Evolutionary conservation across 2,888 invertebrate genomes (phyloP), one percentile per base, ranked within the genome.

Genomic region (Endotricha flammealis): DNA sequence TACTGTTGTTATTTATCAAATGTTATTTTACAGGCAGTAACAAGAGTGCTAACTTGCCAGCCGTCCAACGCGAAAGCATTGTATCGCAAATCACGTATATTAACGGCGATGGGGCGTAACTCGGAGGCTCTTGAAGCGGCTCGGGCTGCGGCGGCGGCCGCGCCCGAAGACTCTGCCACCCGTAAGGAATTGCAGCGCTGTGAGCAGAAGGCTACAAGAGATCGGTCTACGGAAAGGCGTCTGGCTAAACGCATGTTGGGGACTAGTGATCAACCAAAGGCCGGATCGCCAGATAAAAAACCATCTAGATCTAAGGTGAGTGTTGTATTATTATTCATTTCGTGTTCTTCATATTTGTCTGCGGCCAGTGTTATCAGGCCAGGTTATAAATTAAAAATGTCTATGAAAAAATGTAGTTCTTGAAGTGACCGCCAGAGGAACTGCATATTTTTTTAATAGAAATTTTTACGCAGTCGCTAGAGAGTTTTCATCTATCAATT

Each of bases 51-150:
- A 8, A 88, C 91, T 43, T 93, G 94, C 60, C 94, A 97, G 66
- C 96, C 97, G 0, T 82, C 91, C 41, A 97, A 98, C 82, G 92
- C 95, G 0, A 98, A 98, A 75, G 97, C 97, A 0, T 80, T 97
- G 8, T 97, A 93, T 69, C 90, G 97, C 59, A 95, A 96, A 39
- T 69, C 82, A 0, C 77, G 81, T 32, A 86, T 87, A 12, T 57
- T 87, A 0, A 68, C 79, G 1, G 76, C 77, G 0, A 82, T 83
- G 82, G 86, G 86, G 0, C 91, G 95, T 36, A 89, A 91, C 28
- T 73, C 90, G 1, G 90, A 91, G 29, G 95, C 96, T 0, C 88
- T 95, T 37, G 80, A 85, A 30, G 88, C 91, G 0, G 85, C 86
- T 0, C 47, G 68, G 2, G 76, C 76, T 0, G 86, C 86, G 9